Percentiles rank a stretch among this genome's conserved stretches.
These are phyloP conservation scores for Polia nebulosa DNA, from an alignment of 2,888 invertebrate species.

Conservation along the genomic window DNA sequence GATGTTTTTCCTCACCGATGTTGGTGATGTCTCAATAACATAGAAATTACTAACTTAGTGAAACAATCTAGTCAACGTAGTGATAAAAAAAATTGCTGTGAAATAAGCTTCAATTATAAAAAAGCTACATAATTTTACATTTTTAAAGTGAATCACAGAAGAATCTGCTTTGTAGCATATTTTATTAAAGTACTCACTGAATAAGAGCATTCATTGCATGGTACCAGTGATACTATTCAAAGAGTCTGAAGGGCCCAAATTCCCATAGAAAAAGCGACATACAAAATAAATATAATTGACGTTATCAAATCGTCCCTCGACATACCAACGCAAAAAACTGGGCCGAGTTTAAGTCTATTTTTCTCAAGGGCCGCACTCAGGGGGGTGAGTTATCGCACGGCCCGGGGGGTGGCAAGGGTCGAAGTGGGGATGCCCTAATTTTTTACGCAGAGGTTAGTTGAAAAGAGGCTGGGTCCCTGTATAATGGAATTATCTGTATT, in stretches of 20 bases:
- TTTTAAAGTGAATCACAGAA: not conserved
- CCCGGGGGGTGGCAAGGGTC: conserved; percentile 47
- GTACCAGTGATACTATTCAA: not conserved
- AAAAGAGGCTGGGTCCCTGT: conserved; percentile 80
- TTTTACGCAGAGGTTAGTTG: conserved; percentile 84
- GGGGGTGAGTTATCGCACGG: conserved; percentile 68
- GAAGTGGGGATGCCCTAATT: conserved; percentile 83
- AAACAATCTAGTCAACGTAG: too few relatives aligned
- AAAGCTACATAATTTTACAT: not conserved
- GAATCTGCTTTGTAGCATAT: not conserved
- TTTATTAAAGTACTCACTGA: not conserved
- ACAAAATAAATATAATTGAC: conserved; percentile 23
- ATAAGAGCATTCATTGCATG: not conserved
- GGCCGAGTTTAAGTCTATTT: conserved; percentile 88
- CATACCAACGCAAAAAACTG: conserved; percentile 71
- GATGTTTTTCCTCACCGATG: too few relatives aligned
- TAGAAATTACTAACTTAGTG: too few relatives aligned
- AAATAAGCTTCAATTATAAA: not conserved
- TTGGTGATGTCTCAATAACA: too few relatives aligned
- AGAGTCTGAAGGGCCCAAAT: too few relatives aligned
- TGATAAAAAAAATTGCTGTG: not conserved
- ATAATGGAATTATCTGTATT: conserved; percentile 68
- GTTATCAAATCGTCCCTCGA: conserved; percentile 63
- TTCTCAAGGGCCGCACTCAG: conserved; percentile 86
- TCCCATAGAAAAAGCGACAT: not conserved